A percentile compares a stretch with the other conserved stretches of the same genome.
Evolutionary conservation across 2,797 vertebrate genomes (phyloP).

Genomic region (Heteromormyrus szaboi): DNA sequence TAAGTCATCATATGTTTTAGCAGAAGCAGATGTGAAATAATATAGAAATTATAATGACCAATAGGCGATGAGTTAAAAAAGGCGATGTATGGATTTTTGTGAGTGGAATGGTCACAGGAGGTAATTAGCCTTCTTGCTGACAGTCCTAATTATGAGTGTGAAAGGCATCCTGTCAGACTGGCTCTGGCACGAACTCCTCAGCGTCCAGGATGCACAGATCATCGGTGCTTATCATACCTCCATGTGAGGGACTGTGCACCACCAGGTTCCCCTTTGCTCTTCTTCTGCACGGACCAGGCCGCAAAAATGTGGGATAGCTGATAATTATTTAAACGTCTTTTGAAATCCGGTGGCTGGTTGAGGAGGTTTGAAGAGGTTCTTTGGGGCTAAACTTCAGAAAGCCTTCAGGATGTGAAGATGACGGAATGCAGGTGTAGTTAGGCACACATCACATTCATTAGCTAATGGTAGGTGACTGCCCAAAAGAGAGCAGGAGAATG

Average conservation of each 20-base stretch:
- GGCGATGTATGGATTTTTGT: not conserved
- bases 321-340: not conserved
- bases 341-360: not conserved
- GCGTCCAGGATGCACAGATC: not conserved
- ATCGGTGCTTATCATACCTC: not conserved
- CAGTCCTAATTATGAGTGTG: slow-evolving; percentile 20
- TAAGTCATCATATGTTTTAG: not conserved
- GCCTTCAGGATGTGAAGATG: not conserved
- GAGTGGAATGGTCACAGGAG: slow-evolving; percentile 15
- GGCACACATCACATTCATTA: not conserved
- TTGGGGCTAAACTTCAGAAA: not conserved
- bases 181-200: not conserved
- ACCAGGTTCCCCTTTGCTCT: not conserved
- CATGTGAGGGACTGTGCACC: not conserved
- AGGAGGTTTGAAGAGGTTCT: not conserved
- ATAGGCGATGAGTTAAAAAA: not conserved
- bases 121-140: slow-evolving; percentile 29
- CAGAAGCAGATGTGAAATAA: not conserved
- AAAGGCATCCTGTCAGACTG: slow-evolving; percentile 21
- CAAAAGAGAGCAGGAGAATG: not conserved
- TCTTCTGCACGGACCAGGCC: not conserved
- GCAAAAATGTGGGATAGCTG: not conserved
- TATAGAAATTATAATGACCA: not conserved
- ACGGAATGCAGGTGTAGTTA: not conserved
- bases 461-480: not conserved